Conservation (phyloP, 2,797 vertebrate genomes). For the Podargus strigoides region DNA sequence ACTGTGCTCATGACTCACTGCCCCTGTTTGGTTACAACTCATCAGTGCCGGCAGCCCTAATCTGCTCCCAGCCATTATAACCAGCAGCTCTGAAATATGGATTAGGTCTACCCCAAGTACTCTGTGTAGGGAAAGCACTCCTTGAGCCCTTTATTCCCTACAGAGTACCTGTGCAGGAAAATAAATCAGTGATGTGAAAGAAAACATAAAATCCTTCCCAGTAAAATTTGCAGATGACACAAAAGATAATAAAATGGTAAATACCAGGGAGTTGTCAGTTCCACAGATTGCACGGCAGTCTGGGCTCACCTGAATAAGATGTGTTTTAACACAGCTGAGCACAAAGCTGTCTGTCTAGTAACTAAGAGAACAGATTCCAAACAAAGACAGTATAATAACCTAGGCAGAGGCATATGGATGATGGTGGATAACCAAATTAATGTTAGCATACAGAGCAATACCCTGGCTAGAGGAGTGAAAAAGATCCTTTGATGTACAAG, state of each 20-base stretch:
- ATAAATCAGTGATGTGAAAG: slow-evolving; percentile 54
- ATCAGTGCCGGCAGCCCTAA: slow-evolving; percentile 41
- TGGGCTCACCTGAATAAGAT: slow-evolving; percentile 46
- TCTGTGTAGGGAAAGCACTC: not conserved
- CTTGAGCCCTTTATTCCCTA: slow-evolving; percentile 41
- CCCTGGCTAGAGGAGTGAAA: not conserved
- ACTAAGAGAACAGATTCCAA: slow-evolving; percentile 20
- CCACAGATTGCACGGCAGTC: slow-evolving; percentile 38
- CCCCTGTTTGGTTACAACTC: slow-evolving; percentile 28
- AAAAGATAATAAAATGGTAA: slow-evolving; percentile 62
- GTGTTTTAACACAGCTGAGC: slow-evolving; percentile 46
- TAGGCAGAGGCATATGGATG: not conserved
- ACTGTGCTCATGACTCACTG: slow-evolving; percentile 15
- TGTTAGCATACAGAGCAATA: not conserved
- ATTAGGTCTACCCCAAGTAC: slow-evolving; percentile 35
- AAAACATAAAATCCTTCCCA: slow-evolving; percentile 54
- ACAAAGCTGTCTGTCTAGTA: slow-evolving; percentile 38
- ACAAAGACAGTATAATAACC: slow-evolving; percentile 26
- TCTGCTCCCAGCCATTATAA: slow-evolving; percentile 38
- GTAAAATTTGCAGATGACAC: slow-evolving; percentile 65
- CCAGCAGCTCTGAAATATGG: slow-evolving; percentile 54
- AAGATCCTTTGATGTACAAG: not conserved
- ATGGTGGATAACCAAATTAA: slow-evolving; percentile 38
- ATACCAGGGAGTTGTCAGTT: slow-evolving; percentile 30
- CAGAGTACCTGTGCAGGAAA: not conserved